These are phyloP conservation scores for Lerista edwardsae DNA, from an alignment of 2,797 vertebrate genomes.

Conservation along the genomic window DNA sequence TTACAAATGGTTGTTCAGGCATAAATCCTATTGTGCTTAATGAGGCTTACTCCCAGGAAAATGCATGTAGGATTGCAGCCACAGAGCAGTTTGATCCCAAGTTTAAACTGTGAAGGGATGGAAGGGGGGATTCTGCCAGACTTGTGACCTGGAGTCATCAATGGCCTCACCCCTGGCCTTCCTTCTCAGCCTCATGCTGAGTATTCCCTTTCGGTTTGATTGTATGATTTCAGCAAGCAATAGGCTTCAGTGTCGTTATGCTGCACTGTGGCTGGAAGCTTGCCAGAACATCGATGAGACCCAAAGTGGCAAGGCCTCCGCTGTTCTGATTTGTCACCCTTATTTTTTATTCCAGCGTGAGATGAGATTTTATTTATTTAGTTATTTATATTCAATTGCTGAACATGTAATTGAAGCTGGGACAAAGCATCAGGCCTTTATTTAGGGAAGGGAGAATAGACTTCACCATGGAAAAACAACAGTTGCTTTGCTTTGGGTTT, in stretches of 20 bases:
- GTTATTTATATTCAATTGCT: neutral
- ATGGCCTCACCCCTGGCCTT: neutral
- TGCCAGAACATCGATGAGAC: neutral
- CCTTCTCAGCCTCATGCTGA: neutral
- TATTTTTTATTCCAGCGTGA: neutral
- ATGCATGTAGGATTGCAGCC: too few species aligned
- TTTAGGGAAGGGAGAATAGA: neutral
- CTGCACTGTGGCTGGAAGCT: neutral
- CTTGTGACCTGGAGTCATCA: neutral
- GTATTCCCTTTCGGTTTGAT: neutral
- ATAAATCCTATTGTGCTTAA: too few species aligned
- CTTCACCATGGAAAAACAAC: neutral
- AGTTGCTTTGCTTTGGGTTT: neutral
- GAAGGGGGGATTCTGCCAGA: too few species aligned
- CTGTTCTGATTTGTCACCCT: neutral
- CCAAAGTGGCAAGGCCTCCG: neutral
- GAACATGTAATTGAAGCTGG: constrained; percentile 6
- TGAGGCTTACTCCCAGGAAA: too few species aligned
- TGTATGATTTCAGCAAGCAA: neutral
- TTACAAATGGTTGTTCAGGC: too few species aligned
- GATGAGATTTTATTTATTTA: too few species aligned
- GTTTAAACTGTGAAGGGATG: too few species aligned
- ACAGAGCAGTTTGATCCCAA: too few species aligned
- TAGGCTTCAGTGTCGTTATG: neutral
- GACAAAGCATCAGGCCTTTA: neutral